Evolutionary conservation across 2,797 vertebrate genomes (phyloP), one percentile per base, ranked within the genome.

Genomic region (Phrynocephalus guinanensis): DNA sequence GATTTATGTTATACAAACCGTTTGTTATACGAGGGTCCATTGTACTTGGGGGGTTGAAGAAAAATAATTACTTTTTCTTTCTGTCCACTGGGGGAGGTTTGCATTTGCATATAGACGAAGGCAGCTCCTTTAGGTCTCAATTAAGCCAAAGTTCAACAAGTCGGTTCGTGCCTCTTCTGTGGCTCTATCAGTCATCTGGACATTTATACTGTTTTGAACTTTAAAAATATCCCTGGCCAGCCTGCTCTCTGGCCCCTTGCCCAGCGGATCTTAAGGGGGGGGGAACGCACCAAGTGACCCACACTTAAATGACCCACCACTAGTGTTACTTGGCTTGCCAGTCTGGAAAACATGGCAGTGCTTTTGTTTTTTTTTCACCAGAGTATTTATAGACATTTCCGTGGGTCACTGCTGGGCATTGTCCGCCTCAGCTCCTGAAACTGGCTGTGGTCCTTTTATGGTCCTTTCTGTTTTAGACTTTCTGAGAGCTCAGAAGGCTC

Each of bases 331-430:
- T 8, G 63, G 66, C 68, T 82, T 78, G 22, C n/a, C n/a, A 83
- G 84, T 4, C 15, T 89, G 28, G 28, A 77, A 82, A 77, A 56
- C 50, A 56, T 24, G 28, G 72, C 26, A 44, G 38, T 44, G 38
- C 5, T 44, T 1, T 33, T 48, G 26, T 71, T 18, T 28, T 77
- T 73, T 82, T 38, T 83, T 24, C 68, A 8, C 44, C 13, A 7
- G 44, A 7, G 44, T 79, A 83, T 86, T 89, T 83, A 79, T 89
- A 83, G 75, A 28, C 72, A 30, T 84, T 50, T 88, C 30, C 82
- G 5, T 72, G 80, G 67, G 73, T 48, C 30, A 10, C 44, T 38
- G 70, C 9, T 84, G 48, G 28, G 16, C 6, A 13, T 6, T 44
- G 70, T 73, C 67, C 7, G n/a, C 81, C 11, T 11, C 70, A 52